Conservation (phyloP, 1,140 invertebrate genomes). For the Monomorium pharaonis region DNA sequence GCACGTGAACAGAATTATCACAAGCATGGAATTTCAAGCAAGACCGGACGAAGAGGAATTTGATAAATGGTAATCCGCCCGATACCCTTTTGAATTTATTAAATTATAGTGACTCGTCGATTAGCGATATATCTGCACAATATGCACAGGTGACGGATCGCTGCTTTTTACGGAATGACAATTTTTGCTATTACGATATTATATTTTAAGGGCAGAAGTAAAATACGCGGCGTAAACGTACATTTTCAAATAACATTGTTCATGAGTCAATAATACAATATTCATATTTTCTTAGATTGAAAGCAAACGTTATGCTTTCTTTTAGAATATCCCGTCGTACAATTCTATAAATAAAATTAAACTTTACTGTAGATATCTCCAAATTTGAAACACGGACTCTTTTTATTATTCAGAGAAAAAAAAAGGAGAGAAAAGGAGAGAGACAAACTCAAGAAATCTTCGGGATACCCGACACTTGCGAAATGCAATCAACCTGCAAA, state of each 20-base stretch:
- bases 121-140: background rate
- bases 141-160: background rate
- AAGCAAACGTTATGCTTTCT: background rate
- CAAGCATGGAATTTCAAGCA: background rate
- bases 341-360: background rate
- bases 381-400: background rate
- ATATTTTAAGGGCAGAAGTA: background rate
- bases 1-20: constrained; percentile 1
- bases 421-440: too few relatives aligned
- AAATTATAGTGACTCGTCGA: background rate
- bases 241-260: background rate
- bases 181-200: background rate
- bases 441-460: too few relatives aligned
- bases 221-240: background rate
- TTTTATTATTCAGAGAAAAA: background rate
- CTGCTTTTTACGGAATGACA: background rate
- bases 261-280: background rate
- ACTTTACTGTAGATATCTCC: background rate
- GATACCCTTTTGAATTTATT: background rate
- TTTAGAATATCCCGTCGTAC: background rate
- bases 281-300: background rate
- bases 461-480: background rate
- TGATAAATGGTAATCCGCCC: background rate
- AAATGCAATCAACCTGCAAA: background rate
- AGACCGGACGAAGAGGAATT: background rate